phyloP scores from a whole-genome alignment of 2,888 invertebrate species.

The Morpho achilles region DNA sequence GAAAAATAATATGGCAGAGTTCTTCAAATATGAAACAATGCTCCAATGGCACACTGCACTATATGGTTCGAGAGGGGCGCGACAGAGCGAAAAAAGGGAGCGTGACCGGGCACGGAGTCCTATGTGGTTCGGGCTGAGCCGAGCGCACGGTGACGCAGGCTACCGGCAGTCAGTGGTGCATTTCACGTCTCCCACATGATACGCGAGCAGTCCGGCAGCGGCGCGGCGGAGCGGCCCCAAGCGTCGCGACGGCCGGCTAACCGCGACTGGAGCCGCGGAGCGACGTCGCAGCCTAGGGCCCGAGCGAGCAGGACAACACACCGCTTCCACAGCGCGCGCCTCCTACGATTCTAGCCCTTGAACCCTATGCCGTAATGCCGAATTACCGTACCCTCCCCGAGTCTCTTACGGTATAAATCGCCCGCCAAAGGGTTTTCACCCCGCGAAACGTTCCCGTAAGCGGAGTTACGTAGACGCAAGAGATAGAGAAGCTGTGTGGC shows the following conservation, averaged over 20 bases:
- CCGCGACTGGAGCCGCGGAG: conserved; percentile 68
- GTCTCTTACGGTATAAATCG: conserved; percentile 65
- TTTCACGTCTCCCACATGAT: conserved; percentile 51
- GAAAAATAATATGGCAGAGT: conserved; percentile 33
- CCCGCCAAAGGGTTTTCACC: conserved; percentile 72
- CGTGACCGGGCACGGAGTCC: conserved; percentile 26
- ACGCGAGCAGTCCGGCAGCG: conserved; percentile 56
- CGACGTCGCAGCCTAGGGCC: conserved; percentile 71
- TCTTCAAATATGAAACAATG: conserved; percentile 51
- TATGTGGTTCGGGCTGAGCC: conserved; percentile 31
- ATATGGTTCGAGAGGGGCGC: conserved; percentile 31
- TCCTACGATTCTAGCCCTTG: conserved; percentile 71
- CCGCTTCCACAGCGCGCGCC: conserved; percentile 44
- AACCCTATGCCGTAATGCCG: conserved; percentile 62
- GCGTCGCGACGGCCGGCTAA: conserved; percentile 78
- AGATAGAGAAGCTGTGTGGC: conserved; percentile 72
- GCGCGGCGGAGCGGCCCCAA: conserved; percentile 71
- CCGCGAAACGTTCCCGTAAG: conserved; percentile 53
- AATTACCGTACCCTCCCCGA: conserved; percentile 56
- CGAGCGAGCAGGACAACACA: conserved; percentile 73
- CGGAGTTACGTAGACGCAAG: conserved; percentile 61
- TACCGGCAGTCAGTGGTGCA: conserved; percentile 51
- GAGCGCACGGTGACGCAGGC: conserved; percentile 37
- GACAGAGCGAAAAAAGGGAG: conserved; percentile 27
- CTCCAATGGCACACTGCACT: conserved; percentile 59